Conservation (phyloP, 2,888 invertebrate species). For the Hypercompe scribonia region DNA sequence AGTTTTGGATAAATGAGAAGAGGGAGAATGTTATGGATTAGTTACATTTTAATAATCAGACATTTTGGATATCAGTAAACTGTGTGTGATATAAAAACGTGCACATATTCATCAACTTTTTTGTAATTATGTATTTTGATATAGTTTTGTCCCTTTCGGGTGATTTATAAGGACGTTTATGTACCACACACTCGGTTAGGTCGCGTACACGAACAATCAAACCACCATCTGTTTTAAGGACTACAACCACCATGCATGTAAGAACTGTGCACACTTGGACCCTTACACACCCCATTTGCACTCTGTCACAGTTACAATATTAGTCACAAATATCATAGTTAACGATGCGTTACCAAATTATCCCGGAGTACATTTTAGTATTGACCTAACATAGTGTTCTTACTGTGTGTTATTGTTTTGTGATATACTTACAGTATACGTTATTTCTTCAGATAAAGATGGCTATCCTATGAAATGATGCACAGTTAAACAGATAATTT, state of each 20-base stretch:
- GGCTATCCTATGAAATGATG: conserved; percentile 91
- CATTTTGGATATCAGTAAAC: conserved; percentile 61
- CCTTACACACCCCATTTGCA: conserved; percentile 60
- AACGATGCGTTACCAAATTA: conserved; percentile 68
- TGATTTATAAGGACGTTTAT: conserved; percentile 60
- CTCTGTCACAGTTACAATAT: conserved; percentile 47
- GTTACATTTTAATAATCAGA: conserved; percentile 78
- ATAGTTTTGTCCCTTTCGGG: not conserved
- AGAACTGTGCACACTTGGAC: conserved; percentile 71
- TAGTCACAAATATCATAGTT: conserved; percentile 73
- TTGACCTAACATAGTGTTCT: conserved; percentile 84
- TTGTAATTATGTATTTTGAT: not conserved
- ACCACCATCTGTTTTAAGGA: conserved; percentile 79
- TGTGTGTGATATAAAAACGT: conserved; percentile 70
- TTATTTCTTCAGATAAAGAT: conserved; percentile 88
- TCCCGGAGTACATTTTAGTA: conserved; percentile 72
- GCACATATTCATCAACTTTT: conserved; percentile 30
- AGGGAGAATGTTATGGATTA: conserved; percentile 87
- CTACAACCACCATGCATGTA: conserved; percentile 82
- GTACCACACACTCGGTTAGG: conserved; percentile 63
- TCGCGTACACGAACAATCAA: conserved; percentile 64
- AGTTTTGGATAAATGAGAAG: conserved; percentile 85
- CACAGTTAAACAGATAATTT: conserved; percentile 92
- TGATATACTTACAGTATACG: conserved; percentile 87
- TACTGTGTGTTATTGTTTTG: conserved; percentile 86